Conservation (phyloP, 2,888 invertebrate genomes). For the Stegana nigrithorax region DNA sequence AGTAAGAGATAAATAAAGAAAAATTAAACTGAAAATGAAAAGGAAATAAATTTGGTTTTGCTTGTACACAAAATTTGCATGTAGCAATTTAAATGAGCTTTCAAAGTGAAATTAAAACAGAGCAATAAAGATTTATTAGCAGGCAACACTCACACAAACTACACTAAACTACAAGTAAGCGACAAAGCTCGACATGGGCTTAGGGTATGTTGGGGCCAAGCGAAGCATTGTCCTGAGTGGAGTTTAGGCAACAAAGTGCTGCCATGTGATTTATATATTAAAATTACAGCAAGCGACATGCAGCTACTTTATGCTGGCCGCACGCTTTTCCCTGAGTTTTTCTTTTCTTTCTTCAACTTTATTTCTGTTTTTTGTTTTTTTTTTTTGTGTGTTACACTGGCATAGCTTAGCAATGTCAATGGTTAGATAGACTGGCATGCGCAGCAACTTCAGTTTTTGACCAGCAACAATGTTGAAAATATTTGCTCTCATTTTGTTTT, state of each 20-base stretch:
- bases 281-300: not conserved
- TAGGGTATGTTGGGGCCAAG: not conserved
- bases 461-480: conserved; percentile 37
- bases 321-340: not conserved
- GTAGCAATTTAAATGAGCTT: conserved; percentile 49
- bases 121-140: conserved; percentile 13
- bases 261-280: conserved; percentile 50
- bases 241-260: not conserved
- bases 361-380: not conserved
- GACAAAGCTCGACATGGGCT: conserved; percentile 35
- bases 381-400: not conserved
- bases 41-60: not conserved
- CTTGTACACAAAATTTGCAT: conserved; percentile 39
- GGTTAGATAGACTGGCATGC: conserved; percentile 4
- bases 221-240: not conserved
- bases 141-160: not conserved
- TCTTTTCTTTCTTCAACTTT: too few species aligned
- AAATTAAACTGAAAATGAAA: too few species aligned
- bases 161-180: conserved; percentile 34
- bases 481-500: conserved; percentile 26
- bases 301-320: not conserved
- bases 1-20: not conserved
- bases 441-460: conserved; percentile 34
- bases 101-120: conserved; percentile 38
- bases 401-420: not conserved